Conservation (phyloP, 2,113 vertebrate species). For the Neolamprologus cancellatus region DNA sequence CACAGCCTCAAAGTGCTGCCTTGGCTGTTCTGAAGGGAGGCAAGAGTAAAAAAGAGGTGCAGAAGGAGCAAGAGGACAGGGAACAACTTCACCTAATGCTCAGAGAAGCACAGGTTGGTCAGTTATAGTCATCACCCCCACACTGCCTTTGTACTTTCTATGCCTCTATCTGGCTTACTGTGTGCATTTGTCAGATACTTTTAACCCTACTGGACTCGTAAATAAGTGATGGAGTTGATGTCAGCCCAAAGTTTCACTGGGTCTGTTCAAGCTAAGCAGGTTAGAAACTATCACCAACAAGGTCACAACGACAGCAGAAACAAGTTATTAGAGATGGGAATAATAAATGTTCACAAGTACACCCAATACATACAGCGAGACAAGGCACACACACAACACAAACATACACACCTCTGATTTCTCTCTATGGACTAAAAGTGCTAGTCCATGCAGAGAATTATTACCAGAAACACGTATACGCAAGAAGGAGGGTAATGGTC, state of each 20-base stretch:
- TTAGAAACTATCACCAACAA: conserved; percentile 4
- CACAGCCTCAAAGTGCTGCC: conserved; percentile 49
- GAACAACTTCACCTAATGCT: conserved; percentile 1
- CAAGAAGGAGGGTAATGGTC: conserved; percentile 1
- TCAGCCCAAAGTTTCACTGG: conserved; percentile 13
- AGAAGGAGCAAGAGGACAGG: conserved; percentile 14
- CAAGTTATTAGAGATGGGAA: conserved; percentile 43
- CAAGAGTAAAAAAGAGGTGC: background rate
- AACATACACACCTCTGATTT: background rate
- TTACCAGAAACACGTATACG: conserved; percentile 44
- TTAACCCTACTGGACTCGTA: conserved; percentile 36
- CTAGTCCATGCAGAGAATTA: conserved; percentile 46
- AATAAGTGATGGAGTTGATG: conserved; percentile 20
- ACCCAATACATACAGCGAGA: background rate
- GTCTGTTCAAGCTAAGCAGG: conserved; percentile 16
- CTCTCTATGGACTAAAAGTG: conserved; percentile 39
- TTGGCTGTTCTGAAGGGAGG: conserved; percentile 15
- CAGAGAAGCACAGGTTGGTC: conserved; percentile 5
- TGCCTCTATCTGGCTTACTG: background rate
- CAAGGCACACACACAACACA: background rate
- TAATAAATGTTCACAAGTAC: conserved; percentile 23
- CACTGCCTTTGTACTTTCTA: conserved; percentile 6
- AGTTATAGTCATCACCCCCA: conserved; percentile 15
- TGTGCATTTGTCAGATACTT: conserved; percentile 26
- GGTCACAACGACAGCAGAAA: conserved; percentile 20